Base-by-base conservation (phyloP, 2,797 vertebrate species). In the Enoplosus armatus region DNA sequence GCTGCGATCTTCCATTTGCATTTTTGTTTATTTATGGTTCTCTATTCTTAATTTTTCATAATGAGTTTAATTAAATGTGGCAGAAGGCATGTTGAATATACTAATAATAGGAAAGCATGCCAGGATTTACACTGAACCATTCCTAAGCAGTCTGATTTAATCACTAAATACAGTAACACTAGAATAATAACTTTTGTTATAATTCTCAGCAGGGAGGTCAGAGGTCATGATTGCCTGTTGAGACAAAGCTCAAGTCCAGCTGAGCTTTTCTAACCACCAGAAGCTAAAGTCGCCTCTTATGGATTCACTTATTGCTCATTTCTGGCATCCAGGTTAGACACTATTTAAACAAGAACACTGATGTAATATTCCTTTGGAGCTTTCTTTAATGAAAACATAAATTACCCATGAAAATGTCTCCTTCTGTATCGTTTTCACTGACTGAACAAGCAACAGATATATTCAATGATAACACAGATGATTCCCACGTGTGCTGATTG, bases 381-480 rank as follows among this genome's bases (percentile, higher is more conserved):
- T 77, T 70, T 56, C 26, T 64, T 68, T 61, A 77, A 85, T 79
- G 56, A 79, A 80, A 77, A 72, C 48, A 51, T 50, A 56, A 76
- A 80, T 75, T 59, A 82, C 67, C 51, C 64, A 29, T 1, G 47
- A 72, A 63, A n/a, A 26, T 67, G 24, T 54, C 61, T 26, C 31
- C 22, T 33, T 70, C 54, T 69, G 31, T 26, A 65, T 69, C 18
- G 31, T 73, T 71, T 67, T 71, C 62, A 31, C 56, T 48, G 73
- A 56, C 61, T 50, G 60, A 86, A 76, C 74, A 72, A 73, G 69
- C 45, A 72, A 60, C 82, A 86, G 56, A 82, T 71, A 78, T 54
- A 78, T 80, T 85, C 63, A 62, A 82, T 73, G 75, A 76, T 72
- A 85, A 73, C 50, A 45, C 73, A 56, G 72, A 73, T 60, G 70